Evolutionary conservation across 2,113 vertebrate species (phyloP).

Genomic region (Saguinus imperator): DNA sequence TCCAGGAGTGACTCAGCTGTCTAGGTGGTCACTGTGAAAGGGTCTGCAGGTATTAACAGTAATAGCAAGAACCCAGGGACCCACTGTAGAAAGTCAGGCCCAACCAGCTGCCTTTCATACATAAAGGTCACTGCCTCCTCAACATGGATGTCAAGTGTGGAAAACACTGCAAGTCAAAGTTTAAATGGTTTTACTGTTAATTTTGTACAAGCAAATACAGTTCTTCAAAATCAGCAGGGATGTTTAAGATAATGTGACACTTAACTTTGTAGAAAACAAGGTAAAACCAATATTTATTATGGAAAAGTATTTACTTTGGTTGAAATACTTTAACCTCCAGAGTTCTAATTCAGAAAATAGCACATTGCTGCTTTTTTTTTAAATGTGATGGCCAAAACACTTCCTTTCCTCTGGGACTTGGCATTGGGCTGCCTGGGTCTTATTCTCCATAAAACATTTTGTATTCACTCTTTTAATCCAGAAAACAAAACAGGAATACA

Average conservation of each 20-base stretch:
- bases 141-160: not conserved
- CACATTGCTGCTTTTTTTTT: not conserved
- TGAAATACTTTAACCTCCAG: not conserved
- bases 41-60: not conserved
- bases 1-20: not conserved
- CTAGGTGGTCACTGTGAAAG: not conserved
- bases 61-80: not conserved
- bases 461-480: not conserved
- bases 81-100: not conserved
- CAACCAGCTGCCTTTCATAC: not conserved
- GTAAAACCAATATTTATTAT: not conserved
- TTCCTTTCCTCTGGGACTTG: not conserved
- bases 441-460: constrained; percentile 16
- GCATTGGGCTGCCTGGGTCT: not conserved
- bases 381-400: not conserved
- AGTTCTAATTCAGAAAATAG: constrained; percentile 9
- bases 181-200: not conserved
- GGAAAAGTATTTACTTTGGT: constrained; percentile 20
- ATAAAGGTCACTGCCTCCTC: not conserved
- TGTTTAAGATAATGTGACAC: not conserved
- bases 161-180: not conserved
- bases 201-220: not conserved
- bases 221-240: constrained; percentile 6
- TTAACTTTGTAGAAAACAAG: constrained; percentile 3
- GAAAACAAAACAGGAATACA: constrained; percentile 17